These are phyloP conservation scores for Lacanobia wlatinum DNA, from an alignment of 2,888 invertebrate species.

Conservation along the genomic window DNA sequence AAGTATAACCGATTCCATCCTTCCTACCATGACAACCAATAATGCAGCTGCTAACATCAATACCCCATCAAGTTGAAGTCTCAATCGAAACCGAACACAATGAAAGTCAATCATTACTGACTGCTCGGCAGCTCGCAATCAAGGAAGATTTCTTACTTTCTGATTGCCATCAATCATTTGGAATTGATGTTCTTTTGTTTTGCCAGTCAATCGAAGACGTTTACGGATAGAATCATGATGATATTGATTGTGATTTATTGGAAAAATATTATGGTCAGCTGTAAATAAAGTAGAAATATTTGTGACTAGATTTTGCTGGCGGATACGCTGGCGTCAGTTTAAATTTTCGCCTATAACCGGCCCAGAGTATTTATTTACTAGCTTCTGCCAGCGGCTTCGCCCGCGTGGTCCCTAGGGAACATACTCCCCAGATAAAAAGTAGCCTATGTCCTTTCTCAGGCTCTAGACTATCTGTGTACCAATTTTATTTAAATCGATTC, in stretches of 20 bases:
- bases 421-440: too few species aligned
- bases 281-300: not conserved
- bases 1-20: too few species aligned
- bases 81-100: constrained; percentile 44
- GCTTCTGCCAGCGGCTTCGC: too few species aligned
- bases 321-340: not conserved
- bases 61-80: constrained; percentile 21
- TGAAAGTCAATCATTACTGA: constrained; percentile 41
- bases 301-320: not conserved
- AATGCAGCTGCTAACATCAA: constrained; percentile 34
- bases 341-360: too few species aligned
- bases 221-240: not conserved
- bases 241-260: constrained; percentile 12
- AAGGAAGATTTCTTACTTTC: constrained; percentile 42
- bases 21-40: constrained; percentile 30
- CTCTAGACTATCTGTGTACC: too few species aligned
- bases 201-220: constrained; percentile 13
- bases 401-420: too few species aligned
- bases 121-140: constrained; percentile 38
- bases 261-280: not conserved
- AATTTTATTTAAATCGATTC: too few species aligned
- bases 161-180: constrained; percentile 43
- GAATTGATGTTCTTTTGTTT: constrained; percentile 41
- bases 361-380: too few species aligned
- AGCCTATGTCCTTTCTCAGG: too few species aligned